phyloP scores from a whole-genome alignment of 2,113 vertebrate genomes.

The Myotis brandtii region DNA sequence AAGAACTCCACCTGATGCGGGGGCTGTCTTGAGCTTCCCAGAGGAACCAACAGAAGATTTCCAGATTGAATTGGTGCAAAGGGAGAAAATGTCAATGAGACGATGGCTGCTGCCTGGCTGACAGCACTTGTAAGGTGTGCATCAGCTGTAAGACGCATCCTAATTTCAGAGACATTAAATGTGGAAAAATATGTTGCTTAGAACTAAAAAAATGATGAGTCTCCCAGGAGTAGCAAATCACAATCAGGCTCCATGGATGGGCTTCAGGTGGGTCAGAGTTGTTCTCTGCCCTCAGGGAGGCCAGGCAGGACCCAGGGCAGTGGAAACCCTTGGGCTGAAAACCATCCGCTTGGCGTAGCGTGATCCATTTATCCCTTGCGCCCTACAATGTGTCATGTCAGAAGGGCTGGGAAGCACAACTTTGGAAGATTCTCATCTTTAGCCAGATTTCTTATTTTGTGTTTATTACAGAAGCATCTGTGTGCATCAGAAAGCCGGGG shows the following conservation, averaged over 20 bases:
- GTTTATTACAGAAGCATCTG: neutral
- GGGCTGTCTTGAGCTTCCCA: neutral
- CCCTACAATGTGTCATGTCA: neutral
- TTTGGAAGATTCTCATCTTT: neutral
- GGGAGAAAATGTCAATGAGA: neutral
- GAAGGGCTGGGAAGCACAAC: neutral
- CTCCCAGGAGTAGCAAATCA: neutral
- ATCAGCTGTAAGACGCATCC: neutral
- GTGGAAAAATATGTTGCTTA: neutral
- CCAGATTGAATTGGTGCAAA: neutral
- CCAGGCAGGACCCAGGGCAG: neutral
- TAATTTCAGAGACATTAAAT: conserved; percentile 36
- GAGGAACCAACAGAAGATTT: neutral
- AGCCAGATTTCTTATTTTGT: conserved; percentile 26
- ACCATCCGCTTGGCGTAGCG: neutral
- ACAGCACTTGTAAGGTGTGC: neutral
- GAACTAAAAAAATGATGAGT: neutral
- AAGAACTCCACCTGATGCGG: neutral
- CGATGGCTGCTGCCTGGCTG: neutral
- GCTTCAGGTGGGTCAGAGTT: neutral
- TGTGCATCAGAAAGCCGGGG: neutral
- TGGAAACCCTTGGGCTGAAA: neutral
- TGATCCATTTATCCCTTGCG: neutral
- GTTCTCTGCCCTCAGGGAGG: neutral
- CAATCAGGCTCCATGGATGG: neutral